These are phyloP conservation scores for Bombyx mandarina DNA, from an alignment of 1,140 invertebrate species.

Conservation along the genomic window DNA sequence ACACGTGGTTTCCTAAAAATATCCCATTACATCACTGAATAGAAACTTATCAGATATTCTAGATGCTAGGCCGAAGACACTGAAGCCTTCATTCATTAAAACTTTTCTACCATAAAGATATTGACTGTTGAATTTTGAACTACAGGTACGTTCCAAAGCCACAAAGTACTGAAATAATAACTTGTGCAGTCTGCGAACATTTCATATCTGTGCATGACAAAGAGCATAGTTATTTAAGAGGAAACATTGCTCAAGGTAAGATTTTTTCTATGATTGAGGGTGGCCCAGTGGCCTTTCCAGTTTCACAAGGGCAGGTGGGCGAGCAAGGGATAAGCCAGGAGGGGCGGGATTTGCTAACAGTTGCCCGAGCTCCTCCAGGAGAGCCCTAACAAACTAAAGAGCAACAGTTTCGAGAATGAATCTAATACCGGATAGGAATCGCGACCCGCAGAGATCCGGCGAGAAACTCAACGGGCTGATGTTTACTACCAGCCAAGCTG, in stretches of 20 bases:
- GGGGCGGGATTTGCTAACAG: too few species aligned
- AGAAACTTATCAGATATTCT: neutral
- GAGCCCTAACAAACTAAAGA: too few species aligned
- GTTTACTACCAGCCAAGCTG: too few species aligned
- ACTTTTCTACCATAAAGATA: neutral
- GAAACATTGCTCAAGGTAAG: slow-evolving; percentile 35
- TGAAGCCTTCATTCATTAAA: neutral
- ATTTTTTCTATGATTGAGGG: neutral
- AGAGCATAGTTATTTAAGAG: slow-evolving; percentile 35
- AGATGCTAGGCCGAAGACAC: neutral
- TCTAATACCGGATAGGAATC: too few species aligned
- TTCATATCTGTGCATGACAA: slow-evolving; percentile 28
- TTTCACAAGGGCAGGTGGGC: too few species aligned
- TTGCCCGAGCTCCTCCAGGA: too few species aligned
- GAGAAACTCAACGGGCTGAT: too few species aligned
- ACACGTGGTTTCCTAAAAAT: neutral
- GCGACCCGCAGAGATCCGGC: too few species aligned
- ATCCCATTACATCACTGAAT: neutral
- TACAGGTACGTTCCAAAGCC: slow-evolving; percentile 3
- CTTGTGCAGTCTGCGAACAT: slow-evolving; percentile 19
- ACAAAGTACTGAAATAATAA: neutral
- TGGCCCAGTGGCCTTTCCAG: too few species aligned
- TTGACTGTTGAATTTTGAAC: neutral
- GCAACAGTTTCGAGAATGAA: too few species aligned
- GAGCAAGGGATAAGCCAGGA: too few species aligned